Conservation (phyloP, 2,888 invertebrate species). For the Tiliacea citrago region DNA sequence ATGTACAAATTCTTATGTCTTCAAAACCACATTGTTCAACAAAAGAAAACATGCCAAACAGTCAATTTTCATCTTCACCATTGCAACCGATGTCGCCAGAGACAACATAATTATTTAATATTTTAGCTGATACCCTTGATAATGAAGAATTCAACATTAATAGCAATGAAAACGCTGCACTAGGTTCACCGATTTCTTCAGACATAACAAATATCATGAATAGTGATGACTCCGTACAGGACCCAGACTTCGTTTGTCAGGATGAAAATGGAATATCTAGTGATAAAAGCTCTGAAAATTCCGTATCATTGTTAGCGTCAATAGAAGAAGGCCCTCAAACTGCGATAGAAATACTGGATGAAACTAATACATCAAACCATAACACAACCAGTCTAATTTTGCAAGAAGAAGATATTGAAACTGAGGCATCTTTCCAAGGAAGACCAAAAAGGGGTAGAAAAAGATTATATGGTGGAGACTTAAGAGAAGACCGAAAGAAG, state of each 20-base stretch:
- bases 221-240: constrained; percentile 25
- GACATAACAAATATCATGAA: constrained; percentile 31
- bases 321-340: constrained; percentile 25
- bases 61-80: constrained; percentile 19
- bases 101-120: constrained; percentile 32
- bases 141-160: constrained; percentile 28
- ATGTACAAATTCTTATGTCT: constrained; percentile 16
- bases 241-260: constrained; percentile 25
- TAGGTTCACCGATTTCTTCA: constrained; percentile 20
- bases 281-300: constrained; percentile 22
- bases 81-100: constrained; percentile 24
- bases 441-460: constrained; percentile 30
- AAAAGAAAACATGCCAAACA: constrained; percentile 22
- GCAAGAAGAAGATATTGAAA: constrained; percentile 29
- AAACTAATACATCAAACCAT: constrained; percentile 29
- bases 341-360: constrained; percentile 27
- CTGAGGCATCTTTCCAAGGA: constrained; percentile 10
- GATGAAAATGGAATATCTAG: constrained; percentile 21
- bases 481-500: constrained; percentile 33
- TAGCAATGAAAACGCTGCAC: constrained; percentile 33
- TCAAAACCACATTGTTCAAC: constrained; percentile 31
- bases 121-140: constrained; percentile 21
- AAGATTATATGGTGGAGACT: constrained; percentile 30
- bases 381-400: constrained; percentile 13
- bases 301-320: constrained; percentile 22